A percentile compares a stretch with the other conserved stretches of the same genome.
Conservation (phyloP, 2,888 invertebrate species). For the Cistogaster globosa region DNA sequence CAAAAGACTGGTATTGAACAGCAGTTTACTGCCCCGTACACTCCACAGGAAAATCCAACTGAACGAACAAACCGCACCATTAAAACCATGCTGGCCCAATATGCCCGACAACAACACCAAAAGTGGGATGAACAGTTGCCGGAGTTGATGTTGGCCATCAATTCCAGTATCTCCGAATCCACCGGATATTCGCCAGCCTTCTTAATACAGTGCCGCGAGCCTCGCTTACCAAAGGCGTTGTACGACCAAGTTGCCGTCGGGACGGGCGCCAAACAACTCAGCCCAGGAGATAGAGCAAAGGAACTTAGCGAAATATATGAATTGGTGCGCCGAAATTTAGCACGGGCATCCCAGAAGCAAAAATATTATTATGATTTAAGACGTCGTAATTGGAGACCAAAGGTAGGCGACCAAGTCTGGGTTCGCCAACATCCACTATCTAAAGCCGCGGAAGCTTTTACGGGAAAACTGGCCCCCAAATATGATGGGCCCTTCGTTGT, state of each 20-base stretch:
- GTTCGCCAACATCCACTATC: constrained; percentile 1
- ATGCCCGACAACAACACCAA: background rate
- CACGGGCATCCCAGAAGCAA: too few relatives aligned
- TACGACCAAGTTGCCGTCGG: constrained; percentile 10
- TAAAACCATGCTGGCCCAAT: background rate
- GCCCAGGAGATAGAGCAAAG: background rate
- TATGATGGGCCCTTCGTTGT: background rate
- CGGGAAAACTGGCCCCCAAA: constrained; percentile 11
- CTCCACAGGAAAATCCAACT: background rate
- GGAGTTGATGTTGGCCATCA: constrained; percentile 21
- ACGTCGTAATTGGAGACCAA: too few relatives aligned
- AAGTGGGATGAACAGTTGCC: background rate
- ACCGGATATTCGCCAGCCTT: constrained; percentile 23
- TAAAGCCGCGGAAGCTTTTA: background rate
- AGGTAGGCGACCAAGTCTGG: background rate
- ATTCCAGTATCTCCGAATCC: constrained; percentile 13
- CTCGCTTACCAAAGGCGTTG: constrained; percentile 13
- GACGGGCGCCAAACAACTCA: background rate
- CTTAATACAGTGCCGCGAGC: constrained; percentile 29
- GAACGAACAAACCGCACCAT: too few relatives aligned
- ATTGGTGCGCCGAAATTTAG: background rate
- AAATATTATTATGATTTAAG: too few relatives aligned
- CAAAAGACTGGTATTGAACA: background rate
- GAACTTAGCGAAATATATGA: constrained; percentile 1
- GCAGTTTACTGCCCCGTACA: constrained; percentile 15